Evolutionary conservation across 2,113 vertebrate genomes (phyloP), one percentile per base, ranked within the genome.

Genomic region (Circaetus cinerascens): DNA sequence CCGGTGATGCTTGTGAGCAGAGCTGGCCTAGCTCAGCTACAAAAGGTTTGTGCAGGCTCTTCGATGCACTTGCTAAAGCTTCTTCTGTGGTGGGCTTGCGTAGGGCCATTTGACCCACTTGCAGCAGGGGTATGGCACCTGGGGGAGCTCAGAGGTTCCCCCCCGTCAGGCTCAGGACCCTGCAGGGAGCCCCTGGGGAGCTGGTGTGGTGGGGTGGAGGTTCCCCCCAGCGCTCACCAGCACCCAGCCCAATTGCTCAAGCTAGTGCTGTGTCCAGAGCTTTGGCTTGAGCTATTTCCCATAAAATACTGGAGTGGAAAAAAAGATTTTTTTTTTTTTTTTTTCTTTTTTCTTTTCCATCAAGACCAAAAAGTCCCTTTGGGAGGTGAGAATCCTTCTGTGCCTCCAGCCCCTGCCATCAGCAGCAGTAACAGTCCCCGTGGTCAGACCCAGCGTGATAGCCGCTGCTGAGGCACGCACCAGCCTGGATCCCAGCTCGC

Each of bases 161-260:
- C 59, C 13, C 1, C 0, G 1, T 11, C 1, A 4, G 64, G 32
- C 18, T 64, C 3, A 0, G 56, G 18, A 15, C 9, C 17, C 40
- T 29, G 12, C 15, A 27, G 34, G 9, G 51, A 53, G 7, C 9
- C 29, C 19, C 20, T 15, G 41, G 38, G 36, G 46, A 21, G 29
- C 22, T 26, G 46, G 29, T 22, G 20, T 4, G 12, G 13, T 11
- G 25, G 11, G 13, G 26, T 18, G 15, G 55, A 41, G 23, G 30
- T 21, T 36, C 38, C 30, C 20, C 16, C 40, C 40, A 55, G 66
- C 3, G 4, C 38, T 38, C 40, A 25, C 15, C 38, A n/a, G 32
- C 20, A 7, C n/a, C 22, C 41, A 36, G 30, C 62, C 23, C 15
- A 32, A 13, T 22, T 23, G 38, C 55, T 40, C 0, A 2, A 63